Evolutionary conservation across 2,113 vertebrate species (phyloP).

Genomic region (Otus sunia): DNA sequence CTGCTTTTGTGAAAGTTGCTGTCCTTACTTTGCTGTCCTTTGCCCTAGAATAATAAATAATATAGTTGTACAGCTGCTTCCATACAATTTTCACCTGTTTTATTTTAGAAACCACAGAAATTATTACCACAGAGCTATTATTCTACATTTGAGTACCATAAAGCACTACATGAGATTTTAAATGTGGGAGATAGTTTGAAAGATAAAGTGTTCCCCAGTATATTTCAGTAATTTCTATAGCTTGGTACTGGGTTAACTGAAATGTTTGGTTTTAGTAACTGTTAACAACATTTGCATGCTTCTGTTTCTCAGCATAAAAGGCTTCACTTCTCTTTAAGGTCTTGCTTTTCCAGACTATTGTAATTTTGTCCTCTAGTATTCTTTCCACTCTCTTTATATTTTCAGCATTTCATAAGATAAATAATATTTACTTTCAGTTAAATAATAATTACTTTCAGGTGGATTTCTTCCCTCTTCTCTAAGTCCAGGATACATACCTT

Average conservation of each 20-base stretch:
- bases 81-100: not conserved
- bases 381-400: not conserved
- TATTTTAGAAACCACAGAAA: not conserved
- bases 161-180: not conserved
- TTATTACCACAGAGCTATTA: not conserved
- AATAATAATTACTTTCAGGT: not conserved
- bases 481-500: not conserved
- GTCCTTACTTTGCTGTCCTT: not conserved
- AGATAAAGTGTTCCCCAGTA: not conserved
- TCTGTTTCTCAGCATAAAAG: not conserved
- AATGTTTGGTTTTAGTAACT: not conserved
- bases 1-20: not conserved
- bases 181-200: not conserved
- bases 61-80: not conserved
- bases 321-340: not conserved
- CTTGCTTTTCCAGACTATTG: not conserved
- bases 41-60: not conserved
- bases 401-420: not conserved
- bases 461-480: not conserved
- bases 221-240: not conserved
- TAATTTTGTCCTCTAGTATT: not conserved
- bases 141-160: not conserved
- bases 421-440: not conserved
- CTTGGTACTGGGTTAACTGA: not conserved
- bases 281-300: not conserved